These are phyloP conservation scores for Chrysopa pallens DNA, from an alignment of 1,140 invertebrate species.

Conservation along the genomic window DNA sequence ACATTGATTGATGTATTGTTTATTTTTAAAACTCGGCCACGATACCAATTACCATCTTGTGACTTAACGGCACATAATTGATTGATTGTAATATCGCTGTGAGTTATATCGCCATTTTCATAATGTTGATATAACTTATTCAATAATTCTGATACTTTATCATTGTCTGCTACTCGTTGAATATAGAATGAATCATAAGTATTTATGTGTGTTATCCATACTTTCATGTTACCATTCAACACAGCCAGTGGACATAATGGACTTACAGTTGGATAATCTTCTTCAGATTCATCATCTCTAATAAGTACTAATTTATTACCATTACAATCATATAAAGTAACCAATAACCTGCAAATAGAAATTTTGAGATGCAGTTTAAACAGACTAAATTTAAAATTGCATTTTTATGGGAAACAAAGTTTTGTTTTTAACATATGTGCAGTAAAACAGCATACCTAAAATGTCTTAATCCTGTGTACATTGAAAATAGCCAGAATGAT, in stretches of 20 bases:
- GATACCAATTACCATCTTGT: slow-evolving; percentile 45
- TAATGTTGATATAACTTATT: slow-evolving; percentile 37
- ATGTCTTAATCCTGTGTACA: no score
- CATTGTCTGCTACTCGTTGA: slow-evolving; percentile 26
- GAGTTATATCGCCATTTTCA: slow-evolving; percentile 22
- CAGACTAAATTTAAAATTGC: no score
- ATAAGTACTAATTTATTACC: slow-evolving; percentile 37
- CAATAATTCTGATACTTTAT: slow-evolving; percentile 25
- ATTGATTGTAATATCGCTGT: slow-evolving; percentile 20
- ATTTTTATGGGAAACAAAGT: no score
- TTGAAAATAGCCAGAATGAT: no score
- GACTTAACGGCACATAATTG: slow-evolving; percentile 38
- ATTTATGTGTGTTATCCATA: slow-evolving; percentile 27
- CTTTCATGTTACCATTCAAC: slow-evolving; percentile 27
- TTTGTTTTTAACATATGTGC: no score
- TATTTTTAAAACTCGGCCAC: slow-evolving; percentile 32
- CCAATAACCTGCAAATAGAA: slow-evolving; percentile 29
- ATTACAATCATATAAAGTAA: slow-evolving; percentile 31
- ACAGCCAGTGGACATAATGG: slow-evolving; percentile 35
- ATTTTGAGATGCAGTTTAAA: no score
- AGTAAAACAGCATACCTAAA: no score
- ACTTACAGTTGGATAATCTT: slow-evolving; percentile 25
- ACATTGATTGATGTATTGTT: slow-evolving; percentile 31
- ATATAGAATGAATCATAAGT: slow-evolving; percentile 36
- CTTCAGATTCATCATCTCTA: slow-evolving; percentile 19